Percentiles rank a stretch among this genome's conserved stretches.
These are phyloP conservation scores for Drosophila mojavensis DNA, from an alignment of 1,140 invertebrate species.

Conservation along the genomic window DNA sequence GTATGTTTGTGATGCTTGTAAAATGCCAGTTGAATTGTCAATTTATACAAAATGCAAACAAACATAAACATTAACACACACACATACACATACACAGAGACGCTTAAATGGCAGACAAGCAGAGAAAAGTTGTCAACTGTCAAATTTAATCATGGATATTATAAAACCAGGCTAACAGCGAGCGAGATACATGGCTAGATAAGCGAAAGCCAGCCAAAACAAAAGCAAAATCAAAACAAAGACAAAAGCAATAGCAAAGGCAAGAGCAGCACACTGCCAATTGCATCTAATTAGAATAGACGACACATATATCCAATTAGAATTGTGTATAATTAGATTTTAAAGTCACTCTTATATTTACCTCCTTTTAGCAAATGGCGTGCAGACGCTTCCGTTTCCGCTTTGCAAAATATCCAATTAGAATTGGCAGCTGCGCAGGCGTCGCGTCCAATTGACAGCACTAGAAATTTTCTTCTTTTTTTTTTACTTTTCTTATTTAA, in stretches of 20 bases:
- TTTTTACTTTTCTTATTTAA: background rate
- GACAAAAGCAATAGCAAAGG: constrained; percentile 42
- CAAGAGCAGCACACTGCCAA: constrained; percentile 19
- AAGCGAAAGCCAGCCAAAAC: constrained; percentile 42
- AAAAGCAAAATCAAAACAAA: constrained; percentile 35
- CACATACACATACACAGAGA: constrained; percentile 5
- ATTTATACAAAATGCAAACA: constrained; percentile 70
- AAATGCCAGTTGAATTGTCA: constrained; percentile 77
- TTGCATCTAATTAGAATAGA: constrained; percentile 30
- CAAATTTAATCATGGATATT: constrained; percentile 75
- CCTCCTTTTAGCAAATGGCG: constrained; percentile 52
- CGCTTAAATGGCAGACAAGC: constrained; percentile 32
- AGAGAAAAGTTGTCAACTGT: constrained; percentile 76
- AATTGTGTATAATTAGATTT: too few relatives aligned
- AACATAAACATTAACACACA: constrained; percentile 49
- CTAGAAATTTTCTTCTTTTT: background rate
- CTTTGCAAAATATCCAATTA: constrained; percentile 67
- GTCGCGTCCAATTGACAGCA: constrained; percentile 42
- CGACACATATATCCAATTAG: too few relatives aligned
- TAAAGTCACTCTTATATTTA: constrained; percentile 1
- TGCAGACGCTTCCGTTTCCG: constrained; percentile 63
- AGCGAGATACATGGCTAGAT: constrained; percentile 26
- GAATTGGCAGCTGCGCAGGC: constrained; percentile 73
- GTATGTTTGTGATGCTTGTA: constrained; percentile 43
- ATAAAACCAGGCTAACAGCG: constrained; percentile 59